phyloP scores from a whole-genome alignment of 2,888 invertebrate genomes.

The Unio pictorum region DNA sequence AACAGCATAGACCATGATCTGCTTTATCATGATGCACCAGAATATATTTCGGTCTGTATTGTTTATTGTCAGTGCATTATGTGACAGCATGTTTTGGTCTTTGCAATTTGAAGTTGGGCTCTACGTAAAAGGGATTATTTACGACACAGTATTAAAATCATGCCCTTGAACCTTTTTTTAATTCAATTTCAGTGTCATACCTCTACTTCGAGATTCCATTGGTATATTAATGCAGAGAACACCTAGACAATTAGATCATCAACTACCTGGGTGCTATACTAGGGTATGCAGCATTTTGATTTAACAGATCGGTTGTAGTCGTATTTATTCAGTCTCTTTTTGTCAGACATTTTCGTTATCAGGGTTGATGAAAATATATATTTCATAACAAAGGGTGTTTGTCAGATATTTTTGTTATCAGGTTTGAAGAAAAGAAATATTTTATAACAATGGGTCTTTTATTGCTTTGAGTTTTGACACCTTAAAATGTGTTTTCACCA shows the following conservation, averaged over 20 bases:
- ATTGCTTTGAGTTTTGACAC: too few relatives aligned
- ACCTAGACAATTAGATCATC: constrained; percentile 85
- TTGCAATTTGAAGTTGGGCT: background rate
- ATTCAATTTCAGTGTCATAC: constrained; percentile 69
- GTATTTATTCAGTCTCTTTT: background rate
- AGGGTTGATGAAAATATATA: too few relatives aligned
- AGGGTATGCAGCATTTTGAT: constrained; percentile 60
- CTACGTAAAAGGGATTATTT: background rate
- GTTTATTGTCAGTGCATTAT: too few relatives aligned
- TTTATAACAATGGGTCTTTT: too few relatives aligned
- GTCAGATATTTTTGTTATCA: background rate
- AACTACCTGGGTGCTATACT: constrained; percentile 89
- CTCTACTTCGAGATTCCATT: constrained; percentile 81
- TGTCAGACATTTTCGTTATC: background rate
- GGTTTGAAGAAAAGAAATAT: too few relatives aligned
- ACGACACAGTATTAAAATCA: background rate
- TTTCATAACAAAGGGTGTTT: background rate
- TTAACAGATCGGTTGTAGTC: background rate
- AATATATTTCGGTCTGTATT: too few relatives aligned
- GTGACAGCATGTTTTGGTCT: background rate
- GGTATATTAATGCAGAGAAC: constrained; percentile 95
- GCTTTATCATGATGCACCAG: too few relatives aligned
- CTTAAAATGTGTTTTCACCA: too few relatives aligned
- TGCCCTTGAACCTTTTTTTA: background rate
- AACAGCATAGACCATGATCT: too few relatives aligned